Evolutionary conservation across 2,888 invertebrate species (phyloP), one percentile per base, ranked within the genome.

Genomic region (Dioctria rufipes): DNA sequence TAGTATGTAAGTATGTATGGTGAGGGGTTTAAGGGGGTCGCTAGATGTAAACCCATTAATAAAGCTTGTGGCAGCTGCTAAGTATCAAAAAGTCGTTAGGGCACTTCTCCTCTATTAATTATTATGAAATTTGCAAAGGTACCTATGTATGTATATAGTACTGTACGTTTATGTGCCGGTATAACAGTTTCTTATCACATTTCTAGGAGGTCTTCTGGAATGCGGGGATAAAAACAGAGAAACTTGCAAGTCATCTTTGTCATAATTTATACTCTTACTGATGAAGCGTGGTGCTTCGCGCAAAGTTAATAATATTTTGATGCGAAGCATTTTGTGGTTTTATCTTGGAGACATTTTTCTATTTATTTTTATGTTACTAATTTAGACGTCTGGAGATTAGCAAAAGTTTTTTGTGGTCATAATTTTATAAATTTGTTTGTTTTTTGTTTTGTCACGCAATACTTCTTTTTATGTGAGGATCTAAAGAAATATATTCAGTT

Each of bases 81-180:
- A 82, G 82, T 82, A 82, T 82, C 81, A 82, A 81, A 82, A 82
- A 82, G 82, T 82, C 82, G 82, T 82, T 82, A 82, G 81, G 81
- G 81, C 81, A 82, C 81, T 81, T 81, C 82, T 82, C 81, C 81
- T 81, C 81, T 82, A 82, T 82, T 82, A 82, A 82, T 82, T 82
- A 81, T 81, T 79, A 77, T 67, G 61, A 67, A 69, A 80, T 66
- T 78, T 78, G 66, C 63, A 63, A 77, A 77, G 77, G 77, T 77
- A 77, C n/a, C n/a, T n/a, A n/a, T n/a, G n/a, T n/a, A n/a, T n/a
- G n/a, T n/a, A n/a, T n/a, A n/a, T n/a, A n/a, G n/a, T n/a, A n/a
- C n/a, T 77, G 58, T 61, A 39, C 49, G 46, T 61, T 63, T 77
- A 49, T 61, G 63, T 46, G 63, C 61, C 63, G 54, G 49, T 77